Base-by-base conservation (phyloP, 1,140 invertebrate species). In the Heliothis subflexa region DNA sequence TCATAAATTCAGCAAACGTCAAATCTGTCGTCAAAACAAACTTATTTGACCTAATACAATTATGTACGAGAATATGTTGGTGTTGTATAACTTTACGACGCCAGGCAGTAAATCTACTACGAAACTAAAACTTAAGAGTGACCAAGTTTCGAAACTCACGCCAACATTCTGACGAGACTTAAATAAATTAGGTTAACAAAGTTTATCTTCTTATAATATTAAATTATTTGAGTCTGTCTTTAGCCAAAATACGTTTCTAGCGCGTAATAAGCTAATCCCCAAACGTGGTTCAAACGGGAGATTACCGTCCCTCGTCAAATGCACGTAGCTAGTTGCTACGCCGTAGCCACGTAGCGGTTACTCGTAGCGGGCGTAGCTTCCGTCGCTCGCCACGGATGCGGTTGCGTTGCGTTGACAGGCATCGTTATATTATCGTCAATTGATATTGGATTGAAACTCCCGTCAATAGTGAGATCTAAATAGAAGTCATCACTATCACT, bases 311-410 rank as follows among this genome's bases (percentile, higher is more conserved):
- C 72, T 45, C 4, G 18, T 18, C 21, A 33, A 28, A 21, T 25
- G 59, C 49, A 50, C 45, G 72, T 75, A 75, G 57, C 18, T 9
- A 75, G 57, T 59, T 61, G 40, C 57, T 61, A 49, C 72, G 72
- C 18, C 72, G 72, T 62, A 62, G 57, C 57, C 33, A n/a, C 72
- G 72, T 62, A 62, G 57, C 57, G 55, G 28, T 47, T 45, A 50
- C 13, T 28, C 45, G 72, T 74, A 61, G 72, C 72, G 72, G 68
- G 52, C 40, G 72, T 62, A 61, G 72, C 72, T 75, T 75, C 72
- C 72, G 72, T 28, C 16, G 21, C 28, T 25, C 40, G 57, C 57
- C 57, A 71, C 68, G 18, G 28, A 54, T 50, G 47, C 13, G 28
- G 14, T 11, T 0, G 14, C 45, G 33, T 64, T 13, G 49, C 50